phyloP scores from a whole-genome alignment of 2,888 invertebrate species.

The Lacanobia oleracea region DNA sequence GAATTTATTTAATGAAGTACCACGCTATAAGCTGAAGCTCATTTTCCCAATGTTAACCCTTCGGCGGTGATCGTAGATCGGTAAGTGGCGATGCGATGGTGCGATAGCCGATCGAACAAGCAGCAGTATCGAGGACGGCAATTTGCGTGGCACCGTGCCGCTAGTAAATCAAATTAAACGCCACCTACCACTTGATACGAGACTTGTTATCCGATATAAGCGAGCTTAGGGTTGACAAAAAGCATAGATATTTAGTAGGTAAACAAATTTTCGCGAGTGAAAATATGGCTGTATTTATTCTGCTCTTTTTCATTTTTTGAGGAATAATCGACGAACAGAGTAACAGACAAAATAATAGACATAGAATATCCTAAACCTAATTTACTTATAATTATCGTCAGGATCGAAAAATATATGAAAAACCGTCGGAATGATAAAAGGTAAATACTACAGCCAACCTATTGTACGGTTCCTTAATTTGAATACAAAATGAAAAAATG shows the following conservation, averaged over 20 bases:
- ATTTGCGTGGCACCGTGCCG: slow-evolving; percentile 69
- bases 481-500: neutral
- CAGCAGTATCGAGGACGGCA: slow-evolving; percentile 60
- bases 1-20: slow-evolving; percentile 30
- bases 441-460: too few species aligned
- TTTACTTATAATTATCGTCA: too few species aligned
- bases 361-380: too few species aligned
- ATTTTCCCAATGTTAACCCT: slow-evolving; percentile 45
- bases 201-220: slow-evolving; percentile 68
- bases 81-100: slow-evolving; percentile 48
- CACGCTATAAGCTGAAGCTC: slow-evolving; percentile 19
- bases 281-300: too few species aligned
- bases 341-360: too few species aligned
- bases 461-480: neutral
- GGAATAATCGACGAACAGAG: too few species aligned
- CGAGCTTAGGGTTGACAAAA: slow-evolving; percentile 56
- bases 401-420: too few species aligned
- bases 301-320: too few species aligned
- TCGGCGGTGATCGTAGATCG: slow-evolving; percentile 47
- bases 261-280: neutral
- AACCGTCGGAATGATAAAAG: too few species aligned
- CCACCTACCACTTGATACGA: slow-evolving; percentile 66
- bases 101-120: slow-evolving; percentile 45
- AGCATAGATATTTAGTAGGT: too few species aligned
- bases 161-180: slow-evolving; percentile 78